These are phyloP conservation scores for Agrilus mali DNA, from an alignment of 2,888 invertebrate genomes.

Conservation along the genomic window DNA sequence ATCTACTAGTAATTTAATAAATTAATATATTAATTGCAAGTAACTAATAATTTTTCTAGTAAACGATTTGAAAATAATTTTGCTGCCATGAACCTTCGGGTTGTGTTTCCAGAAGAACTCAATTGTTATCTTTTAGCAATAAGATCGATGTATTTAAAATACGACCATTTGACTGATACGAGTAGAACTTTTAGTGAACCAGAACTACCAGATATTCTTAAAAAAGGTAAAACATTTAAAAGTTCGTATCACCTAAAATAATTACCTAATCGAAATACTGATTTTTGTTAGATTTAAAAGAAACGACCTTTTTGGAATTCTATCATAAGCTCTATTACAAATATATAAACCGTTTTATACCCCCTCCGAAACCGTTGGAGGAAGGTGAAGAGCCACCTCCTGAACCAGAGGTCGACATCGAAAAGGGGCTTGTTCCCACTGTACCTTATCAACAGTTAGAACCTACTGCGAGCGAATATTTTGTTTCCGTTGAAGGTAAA, in stretches of 20 bases:
- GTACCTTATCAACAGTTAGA: slow-evolving; percentile 26
- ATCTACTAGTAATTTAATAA: background rate
- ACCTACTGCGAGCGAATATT: slow-evolving; percentile 23
- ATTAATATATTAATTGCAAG: background rate
- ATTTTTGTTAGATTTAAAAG: slow-evolving; percentile 17
- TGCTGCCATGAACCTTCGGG: slow-evolving; percentile 31
- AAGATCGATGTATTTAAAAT: slow-evolving; percentile 38
- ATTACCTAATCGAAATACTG: too few relatives aligned
- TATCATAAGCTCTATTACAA: slow-evolving; percentile 25
- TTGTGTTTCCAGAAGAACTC: slow-evolving; percentile 34
- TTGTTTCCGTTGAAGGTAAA: slow-evolving; percentile 14
- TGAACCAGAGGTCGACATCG: slow-evolving; percentile 13
- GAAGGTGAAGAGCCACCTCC: slow-evolving; percentile 11
- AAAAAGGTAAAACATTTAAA: slow-evolving; percentile 4
- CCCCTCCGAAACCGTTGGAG: slow-evolving; percentile 1
- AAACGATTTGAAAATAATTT: slow-evolving; percentile 34
- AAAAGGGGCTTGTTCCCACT: slow-evolving; percentile 21
- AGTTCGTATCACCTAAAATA: too few relatives aligned
- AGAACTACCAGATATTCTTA: slow-evolving; percentile 7
- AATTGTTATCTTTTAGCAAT: slow-evolving; percentile 34
- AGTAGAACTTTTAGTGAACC: slow-evolving; percentile 23
- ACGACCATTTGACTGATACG: slow-evolving; percentile 42
- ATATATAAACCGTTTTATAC: slow-evolving; percentile 16
- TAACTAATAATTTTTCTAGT: background rate
- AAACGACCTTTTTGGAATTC: slow-evolving; percentile 23